These are phyloP conservation scores for Brachypterus glaber DNA, from an alignment of 2,888 invertebrate species.

Conservation along the genomic window DNA sequence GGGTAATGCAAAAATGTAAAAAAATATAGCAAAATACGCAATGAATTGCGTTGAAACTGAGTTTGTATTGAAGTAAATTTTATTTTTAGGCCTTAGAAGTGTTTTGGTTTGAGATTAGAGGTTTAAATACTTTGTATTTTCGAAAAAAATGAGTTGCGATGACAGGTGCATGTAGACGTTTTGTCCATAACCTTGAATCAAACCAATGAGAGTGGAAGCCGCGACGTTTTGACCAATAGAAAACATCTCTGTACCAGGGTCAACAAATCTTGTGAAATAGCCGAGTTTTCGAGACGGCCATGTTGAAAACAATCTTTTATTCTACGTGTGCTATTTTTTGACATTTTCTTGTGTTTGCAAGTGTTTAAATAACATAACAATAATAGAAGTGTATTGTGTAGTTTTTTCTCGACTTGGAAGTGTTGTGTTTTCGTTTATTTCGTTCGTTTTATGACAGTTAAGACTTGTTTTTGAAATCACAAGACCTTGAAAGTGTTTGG, in stretches of 20 bases:
- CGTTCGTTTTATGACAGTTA: slow-evolving; percentile 26
- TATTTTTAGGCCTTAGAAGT: too few species aligned
- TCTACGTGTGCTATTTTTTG: slow-evolving; percentile 40
- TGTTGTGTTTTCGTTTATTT: slow-evolving; percentile 26
- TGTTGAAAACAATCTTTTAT: slow-evolving; percentile 44
- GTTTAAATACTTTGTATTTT: too few species aligned
- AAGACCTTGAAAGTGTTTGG: slow-evolving; percentile 41
- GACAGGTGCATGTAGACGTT: slow-evolving; percentile 43
- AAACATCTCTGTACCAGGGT: slow-evolving; percentile 38
- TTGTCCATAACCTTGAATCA: slow-evolving; percentile 43
- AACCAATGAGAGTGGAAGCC: slow-evolving; percentile 36
- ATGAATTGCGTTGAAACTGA: too few species aligned
- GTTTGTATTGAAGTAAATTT: too few species aligned
- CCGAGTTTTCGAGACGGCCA: slow-evolving; percentile 43
- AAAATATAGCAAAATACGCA: too few species aligned
- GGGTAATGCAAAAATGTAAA: too few species aligned
- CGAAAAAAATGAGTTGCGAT: slow-evolving; percentile 19
- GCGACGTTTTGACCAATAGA: slow-evolving; percentile 37
- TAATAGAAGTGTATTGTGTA: slow-evolving; percentile 23
- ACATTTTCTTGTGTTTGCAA: slow-evolving; percentile 33
- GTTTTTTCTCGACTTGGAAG: slow-evolving; percentile 22
- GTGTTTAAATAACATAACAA: slow-evolving; percentile 22
- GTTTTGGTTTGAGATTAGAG: too few species aligned
- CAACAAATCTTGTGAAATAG: slow-evolving; percentile 45
- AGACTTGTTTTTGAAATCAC: slow-evolving; percentile 36